These are phyloP conservation scores for Neotoma lepida DNA, from an alignment of 2,113 vertebrate genomes.

Conservation along the genomic window DNA sequence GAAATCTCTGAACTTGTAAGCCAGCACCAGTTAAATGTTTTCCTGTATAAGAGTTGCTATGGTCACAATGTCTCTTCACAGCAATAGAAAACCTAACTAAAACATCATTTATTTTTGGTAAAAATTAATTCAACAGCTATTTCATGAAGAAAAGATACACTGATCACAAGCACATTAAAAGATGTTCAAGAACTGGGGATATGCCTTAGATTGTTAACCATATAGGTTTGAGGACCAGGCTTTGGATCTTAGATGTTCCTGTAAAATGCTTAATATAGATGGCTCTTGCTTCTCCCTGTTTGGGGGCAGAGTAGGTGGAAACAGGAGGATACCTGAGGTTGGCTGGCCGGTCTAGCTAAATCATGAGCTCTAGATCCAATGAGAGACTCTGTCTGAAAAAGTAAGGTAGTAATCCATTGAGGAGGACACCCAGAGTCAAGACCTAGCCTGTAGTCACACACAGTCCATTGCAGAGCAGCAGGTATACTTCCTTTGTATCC, in stretches of 20 bases:
- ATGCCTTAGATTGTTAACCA: not conserved
- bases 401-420: not conserved
- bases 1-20: too few species aligned
- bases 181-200: not conserved
- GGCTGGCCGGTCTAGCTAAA: not conserved
- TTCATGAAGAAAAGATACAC: not conserved
- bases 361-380: not conserved
- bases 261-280: not conserved
- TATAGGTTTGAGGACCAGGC: not conserved
- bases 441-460: slow-evolving; percentile 2
- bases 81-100: too few species aligned
- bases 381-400: not conserved
- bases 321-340: not conserved
- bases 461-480: not conserved
- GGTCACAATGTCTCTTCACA: too few species aligned
- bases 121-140: not conserved
- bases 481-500: not conserved
- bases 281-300: not conserved
- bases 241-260: not conserved
- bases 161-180: not conserved
- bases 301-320: not conserved
- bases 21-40: too few species aligned
- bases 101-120: not conserved
- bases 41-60: too few species aligned
- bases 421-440: not conserved